Evolutionary conservation across 2,888 invertebrate genomes (phyloP), one percentile per base, ranked within the genome.

Genomic region (Catocala fraxini): DNA sequence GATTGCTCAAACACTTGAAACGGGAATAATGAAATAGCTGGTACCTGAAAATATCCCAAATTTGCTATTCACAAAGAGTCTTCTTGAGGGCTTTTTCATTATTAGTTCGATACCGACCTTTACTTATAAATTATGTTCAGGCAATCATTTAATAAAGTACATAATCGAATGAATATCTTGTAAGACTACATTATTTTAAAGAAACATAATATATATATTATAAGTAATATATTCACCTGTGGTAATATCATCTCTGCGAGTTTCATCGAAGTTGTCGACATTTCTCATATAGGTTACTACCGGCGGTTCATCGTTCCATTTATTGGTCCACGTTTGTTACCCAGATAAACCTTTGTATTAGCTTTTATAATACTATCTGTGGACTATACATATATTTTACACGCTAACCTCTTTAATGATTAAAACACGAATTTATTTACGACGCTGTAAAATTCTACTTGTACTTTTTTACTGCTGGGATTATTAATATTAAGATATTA

Each of bases 311-410:
- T 89, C 87, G 92, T 75, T 90, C 91, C 87, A 89, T 93, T 93
- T 93, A 93, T 92, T 92, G 92, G 88, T 83, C 85, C 84, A 85
- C 92, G 91, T 93, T 92, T 92, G 92, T 93, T 91, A 90, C 85
- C 71, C 80, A 88, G 92, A 93, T 93, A 92, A 85, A 89, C 83
- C 87, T 89, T 88, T 88, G 91, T 92, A 88, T 91, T 91, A 89
- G 89, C 91, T 91, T 87, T 93, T 93, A 89, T 89, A 90, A 88
- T 87, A 83, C 87, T 89, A 89, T 89, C 90, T 85, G 77, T 82
- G 79, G 84, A 85, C 83, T 86, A 85, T 86, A 84, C 84, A 80
- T 84, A 84, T 84, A 80, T 84, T 75, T 80, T 75, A 71, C 71
- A 74, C 73, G 63, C 57, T 80, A 72, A 75, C 71, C 71, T 68